These are phyloP conservation scores for Crocuta crocuta DNA, from an alignment of 2,113 vertebrate genomes.

Conservation along the genomic window DNA sequence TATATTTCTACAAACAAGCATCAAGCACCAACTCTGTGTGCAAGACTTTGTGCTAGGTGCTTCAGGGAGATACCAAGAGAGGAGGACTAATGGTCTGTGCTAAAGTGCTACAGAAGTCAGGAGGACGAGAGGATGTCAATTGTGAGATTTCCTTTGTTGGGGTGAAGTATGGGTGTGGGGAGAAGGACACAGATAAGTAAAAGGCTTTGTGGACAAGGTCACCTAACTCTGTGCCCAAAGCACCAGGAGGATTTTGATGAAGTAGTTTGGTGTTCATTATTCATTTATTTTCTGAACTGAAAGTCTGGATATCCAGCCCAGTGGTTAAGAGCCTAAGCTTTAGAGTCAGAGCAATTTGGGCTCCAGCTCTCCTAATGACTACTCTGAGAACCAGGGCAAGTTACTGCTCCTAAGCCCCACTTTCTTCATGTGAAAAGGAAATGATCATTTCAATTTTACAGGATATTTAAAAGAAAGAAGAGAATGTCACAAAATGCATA, in stretches of 20 bases:
- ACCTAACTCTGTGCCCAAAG: background rate
- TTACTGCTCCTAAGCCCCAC: background rate
- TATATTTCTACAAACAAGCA: no score
- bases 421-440: background rate
- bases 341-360: background rate
- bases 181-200: background rate
- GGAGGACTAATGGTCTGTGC: background rate
- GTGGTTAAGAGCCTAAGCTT: background rate
- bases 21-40: accelerated
- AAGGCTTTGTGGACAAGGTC: background rate
- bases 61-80: background rate
- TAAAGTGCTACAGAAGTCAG: background rate
- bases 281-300: background rate
- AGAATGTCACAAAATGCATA: background rate
- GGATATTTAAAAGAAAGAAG: background rate
- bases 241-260: background rate
- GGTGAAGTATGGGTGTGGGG: background rate
- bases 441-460: background rate
- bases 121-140: background rate
- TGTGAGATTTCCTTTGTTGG: background rate
- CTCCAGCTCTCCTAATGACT: background rate
- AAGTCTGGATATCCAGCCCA: background rate
- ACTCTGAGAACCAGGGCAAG: background rate
- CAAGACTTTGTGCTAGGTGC: background rate
- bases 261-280: background rate